phyloP scores from a whole-genome alignment of 2,113 vertebrate species.

The Calidris pugnax region DNA sequence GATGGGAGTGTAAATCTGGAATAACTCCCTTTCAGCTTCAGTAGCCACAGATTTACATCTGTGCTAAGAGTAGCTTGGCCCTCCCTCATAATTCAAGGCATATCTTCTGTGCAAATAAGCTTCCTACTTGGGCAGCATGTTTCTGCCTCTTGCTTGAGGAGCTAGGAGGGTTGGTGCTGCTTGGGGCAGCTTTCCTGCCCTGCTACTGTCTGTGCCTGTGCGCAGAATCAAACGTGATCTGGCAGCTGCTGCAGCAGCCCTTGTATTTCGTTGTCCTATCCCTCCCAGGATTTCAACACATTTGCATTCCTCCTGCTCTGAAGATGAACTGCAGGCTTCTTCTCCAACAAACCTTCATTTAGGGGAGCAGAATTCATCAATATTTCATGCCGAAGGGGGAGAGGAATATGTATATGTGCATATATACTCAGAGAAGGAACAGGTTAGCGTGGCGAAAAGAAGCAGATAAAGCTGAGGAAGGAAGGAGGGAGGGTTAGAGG shows the following conservation, averaged over 20 bases:
- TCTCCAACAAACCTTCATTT: constrained; percentile 30
- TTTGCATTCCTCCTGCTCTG: constrained; percentile 37
- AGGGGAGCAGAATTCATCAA: constrained; percentile 61
- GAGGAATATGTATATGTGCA: background rate
- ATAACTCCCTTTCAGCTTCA: constrained; percentile 42
- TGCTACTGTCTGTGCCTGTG: background rate
- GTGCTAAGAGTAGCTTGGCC: background rate
- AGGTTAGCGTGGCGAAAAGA: background rate
- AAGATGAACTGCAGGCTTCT: constrained; percentile 40
- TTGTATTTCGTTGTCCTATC: background rate
- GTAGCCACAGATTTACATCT: constrained; percentile 23
- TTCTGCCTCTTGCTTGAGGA: background rate
- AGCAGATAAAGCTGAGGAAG: background rate
- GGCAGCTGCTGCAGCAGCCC: constrained; percentile 35
- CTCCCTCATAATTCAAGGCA: background rate
- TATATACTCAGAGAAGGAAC: background rate
- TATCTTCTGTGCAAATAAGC: background rate
- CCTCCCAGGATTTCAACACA: constrained; percentile 48
- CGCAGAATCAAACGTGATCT: constrained; percentile 17
- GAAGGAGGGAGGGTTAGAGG: background rate
- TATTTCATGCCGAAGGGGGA: constrained; percentile 60
- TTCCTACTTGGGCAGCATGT: background rate
- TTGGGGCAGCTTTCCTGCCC: background rate
- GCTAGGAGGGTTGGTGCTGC: background rate
- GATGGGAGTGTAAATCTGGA: constrained; percentile 17